These are phyloP conservation scores for Cataglyphis livida DNA, from an alignment of 2,888 invertebrate genomes.

Conservation along the genomic window DNA sequence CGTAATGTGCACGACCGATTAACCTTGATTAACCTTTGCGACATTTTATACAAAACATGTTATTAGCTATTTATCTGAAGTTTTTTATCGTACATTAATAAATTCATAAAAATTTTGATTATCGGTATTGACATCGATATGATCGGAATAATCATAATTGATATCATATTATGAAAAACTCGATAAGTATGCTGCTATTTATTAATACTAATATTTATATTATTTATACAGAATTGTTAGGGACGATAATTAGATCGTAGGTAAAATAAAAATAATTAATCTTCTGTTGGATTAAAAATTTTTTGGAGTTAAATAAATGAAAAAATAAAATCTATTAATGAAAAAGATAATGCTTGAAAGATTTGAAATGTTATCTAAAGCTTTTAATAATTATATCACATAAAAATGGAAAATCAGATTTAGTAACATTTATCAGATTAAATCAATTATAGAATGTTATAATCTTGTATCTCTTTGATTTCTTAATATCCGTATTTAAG, in stretches of 20 bases:
- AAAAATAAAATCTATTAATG: background rate
- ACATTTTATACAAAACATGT: background rate
- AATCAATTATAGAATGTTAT: too few relatives aligned
- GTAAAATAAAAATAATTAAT: slow-evolving; percentile 27
- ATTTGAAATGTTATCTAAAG: background rate
- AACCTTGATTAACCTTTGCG: slow-evolving; percentile 69
- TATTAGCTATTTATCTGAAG: background rate
- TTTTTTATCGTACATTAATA: background rate
- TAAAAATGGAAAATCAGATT: background rate
- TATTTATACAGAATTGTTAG: background rate
- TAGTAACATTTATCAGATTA: background rate
- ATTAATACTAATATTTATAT: background rate
- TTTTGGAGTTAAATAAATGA: background rate
- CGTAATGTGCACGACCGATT: slow-evolving; percentile 66
- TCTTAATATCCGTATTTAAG: slow-evolving; percentile 2
- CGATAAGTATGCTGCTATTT: background rate
- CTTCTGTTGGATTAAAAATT: slow-evolving; percentile 14
- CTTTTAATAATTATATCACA: background rate
- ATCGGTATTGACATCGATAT: background rate
- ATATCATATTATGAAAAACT: background rate
- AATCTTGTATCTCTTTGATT: background rate
- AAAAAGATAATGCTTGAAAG: background rate
- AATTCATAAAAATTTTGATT: background rate
- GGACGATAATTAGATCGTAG: background rate
- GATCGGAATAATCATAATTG: background rate